Conservation (phyloP, 1,140 invertebrate species). For the Papilio polyxenes region DNA sequence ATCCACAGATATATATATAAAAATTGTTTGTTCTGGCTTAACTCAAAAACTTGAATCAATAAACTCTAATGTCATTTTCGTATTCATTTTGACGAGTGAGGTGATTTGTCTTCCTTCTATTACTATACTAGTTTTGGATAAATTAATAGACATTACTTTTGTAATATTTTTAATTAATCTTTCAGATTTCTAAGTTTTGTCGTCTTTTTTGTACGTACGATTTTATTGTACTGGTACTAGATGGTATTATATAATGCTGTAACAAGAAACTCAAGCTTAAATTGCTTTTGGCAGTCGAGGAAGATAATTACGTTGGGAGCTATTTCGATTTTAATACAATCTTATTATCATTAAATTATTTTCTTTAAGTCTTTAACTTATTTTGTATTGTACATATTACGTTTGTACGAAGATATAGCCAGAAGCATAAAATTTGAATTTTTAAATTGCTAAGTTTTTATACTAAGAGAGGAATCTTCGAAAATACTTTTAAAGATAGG, state of each 20-base stretch:
- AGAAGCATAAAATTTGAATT: not conserved
- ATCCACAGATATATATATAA: too few relatives aligned
- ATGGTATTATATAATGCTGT: not conserved
- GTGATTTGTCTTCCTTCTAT: too few relatives aligned
- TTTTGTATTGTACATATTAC: not conserved
- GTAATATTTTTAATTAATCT: not conserved
- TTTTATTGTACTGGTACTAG: not conserved
- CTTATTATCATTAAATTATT: conserved; percentile 19
- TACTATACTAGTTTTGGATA: too few relatives aligned
- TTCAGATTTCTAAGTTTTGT: not conserved
- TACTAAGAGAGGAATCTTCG: too few relatives aligned
- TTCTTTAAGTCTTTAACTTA: not conserved
- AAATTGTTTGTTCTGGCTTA: too few relatives aligned
- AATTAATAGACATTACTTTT: too few relatives aligned
- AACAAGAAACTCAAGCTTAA: conserved; percentile 23
- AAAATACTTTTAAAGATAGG: too few relatives aligned
- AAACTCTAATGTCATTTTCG: too few relatives aligned
- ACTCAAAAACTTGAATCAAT: too few relatives aligned
- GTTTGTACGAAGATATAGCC: not conserved
- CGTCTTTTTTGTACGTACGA: not conserved
- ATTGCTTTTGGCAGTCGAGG: conserved; percentile 9
- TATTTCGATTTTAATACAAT: conserved; percentile 22
- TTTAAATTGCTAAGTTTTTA: not conserved
- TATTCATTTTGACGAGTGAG: too few relatives aligned
- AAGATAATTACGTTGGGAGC: conserved; percentile 14